phyloP scores from a whole-genome alignment of 2,113 vertebrate genomes.

The Catagonus wagneri region DNA sequence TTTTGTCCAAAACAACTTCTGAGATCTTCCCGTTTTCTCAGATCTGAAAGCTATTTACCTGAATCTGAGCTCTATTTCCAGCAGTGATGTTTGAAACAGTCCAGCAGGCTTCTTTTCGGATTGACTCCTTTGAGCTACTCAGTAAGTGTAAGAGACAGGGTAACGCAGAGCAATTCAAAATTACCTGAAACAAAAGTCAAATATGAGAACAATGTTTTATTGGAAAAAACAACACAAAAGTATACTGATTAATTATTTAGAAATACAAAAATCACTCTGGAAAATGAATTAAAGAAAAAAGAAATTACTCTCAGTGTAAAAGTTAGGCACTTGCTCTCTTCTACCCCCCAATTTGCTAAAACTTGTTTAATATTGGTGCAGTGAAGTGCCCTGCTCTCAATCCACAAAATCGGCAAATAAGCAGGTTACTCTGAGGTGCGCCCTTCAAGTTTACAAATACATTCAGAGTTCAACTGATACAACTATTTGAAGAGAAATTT shows the following conservation, averaged over 20 bases:
- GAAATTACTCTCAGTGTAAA: constrained; percentile 46
- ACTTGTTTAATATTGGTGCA: background rate
- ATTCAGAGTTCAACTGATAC: constrained; percentile 9
- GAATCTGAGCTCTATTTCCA: constrained; percentile 95
- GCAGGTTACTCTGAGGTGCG: background rate
- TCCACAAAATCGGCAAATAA: background rate
- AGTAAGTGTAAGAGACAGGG: constrained; percentile 95
- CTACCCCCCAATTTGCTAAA: background rate
- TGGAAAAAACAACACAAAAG: constrained; percentile 27
- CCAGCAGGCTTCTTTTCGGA: constrained; percentile 96
- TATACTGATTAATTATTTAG: background rate
- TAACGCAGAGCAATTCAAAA: constrained; percentile 95
- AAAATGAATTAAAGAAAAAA: constrained; percentile 55
- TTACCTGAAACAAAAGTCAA: constrained; percentile 88
- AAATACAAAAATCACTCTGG: constrained; percentile 47
- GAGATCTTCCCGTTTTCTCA: background rate
- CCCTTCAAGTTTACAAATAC: background rate
- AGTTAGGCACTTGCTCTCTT: background rate
- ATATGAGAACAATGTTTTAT: constrained; percentile 71
- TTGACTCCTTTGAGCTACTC: constrained; percentile 95
- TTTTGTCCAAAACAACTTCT: background rate
- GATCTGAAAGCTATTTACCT: constrained; percentile 80
- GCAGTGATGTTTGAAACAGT: constrained; percentile 97
- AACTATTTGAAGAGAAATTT: constrained; percentile 27
- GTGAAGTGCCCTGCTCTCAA: background rate